Evolutionary conservation across 1,140 invertebrate genomes (phyloP).

Genomic region (Pogonomyrmex californicus): DNA sequence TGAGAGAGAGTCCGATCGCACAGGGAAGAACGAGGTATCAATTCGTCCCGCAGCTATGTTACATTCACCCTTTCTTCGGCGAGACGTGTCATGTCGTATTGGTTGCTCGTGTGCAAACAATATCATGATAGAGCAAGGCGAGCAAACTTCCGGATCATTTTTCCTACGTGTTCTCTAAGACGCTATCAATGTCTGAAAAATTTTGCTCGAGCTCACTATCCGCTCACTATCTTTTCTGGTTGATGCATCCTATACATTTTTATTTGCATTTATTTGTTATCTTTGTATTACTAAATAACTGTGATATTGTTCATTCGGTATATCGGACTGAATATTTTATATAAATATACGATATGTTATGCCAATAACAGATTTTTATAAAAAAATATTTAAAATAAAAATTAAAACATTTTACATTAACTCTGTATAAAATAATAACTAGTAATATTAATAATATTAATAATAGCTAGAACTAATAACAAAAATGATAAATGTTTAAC

Average conservation of each 20-base stretch:
- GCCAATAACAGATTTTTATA: background rate
- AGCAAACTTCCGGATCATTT: slow-evolving; percentile 62
- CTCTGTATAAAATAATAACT: slow-evolving; percentile 10
- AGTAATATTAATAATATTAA: background rate
- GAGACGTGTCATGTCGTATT: slow-evolving; percentile 38
- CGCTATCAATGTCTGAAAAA: slow-evolving; percentile 29
- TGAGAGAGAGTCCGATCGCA: background rate
- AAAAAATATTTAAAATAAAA: background rate
- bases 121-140: slow-evolving; percentile 24
- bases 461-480: background rate
- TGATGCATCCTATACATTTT: background rate
- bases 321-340: background rate
- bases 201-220: slow-evolving; percentile 50
- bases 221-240: slow-evolving; percentile 11
- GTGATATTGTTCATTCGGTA: slow-evolving; percentile 6
- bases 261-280: background rate
- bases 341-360: background rate
- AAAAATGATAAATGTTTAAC: background rate
- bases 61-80: slow-evolving; percentile 24
- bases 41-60: slow-evolving; percentile 44
- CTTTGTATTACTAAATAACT: background rate
- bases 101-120: slow-evolving; percentile 49
- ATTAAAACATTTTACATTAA: background rate
- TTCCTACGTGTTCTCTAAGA: slow-evolving; percentile 21
- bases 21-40: background rate